These are phyloP conservation scores for Ectemnius continuus DNA, from an alignment of 2,888 invertebrate genomes.

Conservation along the genomic window DNA sequence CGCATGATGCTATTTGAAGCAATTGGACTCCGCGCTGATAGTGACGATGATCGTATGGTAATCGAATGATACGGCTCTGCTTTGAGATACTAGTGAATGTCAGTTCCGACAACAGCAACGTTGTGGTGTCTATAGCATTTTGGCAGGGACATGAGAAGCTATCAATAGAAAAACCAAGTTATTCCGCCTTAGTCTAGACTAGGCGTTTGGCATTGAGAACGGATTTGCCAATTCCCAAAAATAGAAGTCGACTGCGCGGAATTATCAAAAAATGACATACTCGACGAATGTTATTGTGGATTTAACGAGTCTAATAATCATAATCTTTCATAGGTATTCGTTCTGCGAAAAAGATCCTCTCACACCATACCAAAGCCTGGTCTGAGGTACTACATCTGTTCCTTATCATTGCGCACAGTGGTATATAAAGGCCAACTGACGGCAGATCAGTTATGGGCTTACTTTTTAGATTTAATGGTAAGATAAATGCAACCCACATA, in stretches of 20 bases:
- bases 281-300: not conserved
- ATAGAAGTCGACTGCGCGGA: constrained; percentile 42
- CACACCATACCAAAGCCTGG: constrained; percentile 92
- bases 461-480: constrained; percentile 83
- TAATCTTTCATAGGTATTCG: constrained; percentile 85
- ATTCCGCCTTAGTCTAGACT: constrained; percentile 45
- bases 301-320: not conserved
- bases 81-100: no score
- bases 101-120: no score
- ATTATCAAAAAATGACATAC: not conserved
- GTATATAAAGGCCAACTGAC: constrained; percentile 99
- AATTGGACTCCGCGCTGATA: no score
- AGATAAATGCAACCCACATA: not conserved
- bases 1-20: no score
- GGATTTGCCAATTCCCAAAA: constrained; percentile 55
- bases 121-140: not conserved
- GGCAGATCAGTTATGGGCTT: constrained; percentile 94
- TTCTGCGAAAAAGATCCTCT: constrained; percentile 94
- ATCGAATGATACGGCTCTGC: no score
- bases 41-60: no score
- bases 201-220: constrained; percentile 54
- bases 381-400: constrained; percentile 97
- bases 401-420: constrained; percentile 91
- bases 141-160: not conserved
- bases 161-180: constrained; percentile 15